Conservation (phyloP, 2,113 vertebrate genomes). For the Engraulis encrasicolus region DNA sequence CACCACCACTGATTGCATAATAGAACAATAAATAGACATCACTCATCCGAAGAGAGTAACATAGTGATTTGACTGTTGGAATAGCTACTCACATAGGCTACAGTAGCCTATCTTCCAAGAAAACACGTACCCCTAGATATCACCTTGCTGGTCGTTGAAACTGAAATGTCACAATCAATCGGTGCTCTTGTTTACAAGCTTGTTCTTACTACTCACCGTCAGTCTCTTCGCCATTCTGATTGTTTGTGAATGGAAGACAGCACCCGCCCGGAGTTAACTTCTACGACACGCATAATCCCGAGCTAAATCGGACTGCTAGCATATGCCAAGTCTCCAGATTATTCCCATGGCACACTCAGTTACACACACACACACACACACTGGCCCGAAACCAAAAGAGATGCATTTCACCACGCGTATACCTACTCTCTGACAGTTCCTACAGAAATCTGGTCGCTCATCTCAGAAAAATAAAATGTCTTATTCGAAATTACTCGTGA, state of each 20-base stretch:
- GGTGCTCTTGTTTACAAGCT: background rate
- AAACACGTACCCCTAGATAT: no score
- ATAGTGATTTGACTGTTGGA: no score
- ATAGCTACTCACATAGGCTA: no score
- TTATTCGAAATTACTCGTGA: background rate
- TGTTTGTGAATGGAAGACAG: conserved; percentile 30
- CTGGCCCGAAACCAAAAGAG: background rate
- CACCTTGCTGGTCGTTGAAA: background rate
- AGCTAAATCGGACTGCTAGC: conserved; percentile 62
- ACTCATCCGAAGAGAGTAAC: no score
- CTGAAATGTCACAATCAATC: background rate
- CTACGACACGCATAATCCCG: conserved; percentile 50
- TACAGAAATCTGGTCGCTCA: background rate
- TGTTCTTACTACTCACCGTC: conserved; percentile 50
- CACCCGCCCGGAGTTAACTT: conserved; percentile 25
- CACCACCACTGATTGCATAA: no score
- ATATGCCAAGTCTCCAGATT: conserved; percentile 61
- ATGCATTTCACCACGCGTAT: background rate
- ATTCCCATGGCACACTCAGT: conserved; percentile 27
- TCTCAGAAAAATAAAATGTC: background rate
- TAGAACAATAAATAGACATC: no score
- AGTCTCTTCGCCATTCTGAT: conserved; percentile 58
- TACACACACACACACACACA: background rate
- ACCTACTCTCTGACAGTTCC: background rate
- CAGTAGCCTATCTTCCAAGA: no score